Evolutionary conservation across 2,797 vertebrate genomes (phyloP), one percentile per base, ranked within the genome.

Genomic region (Siniperca undulata): DNA sequence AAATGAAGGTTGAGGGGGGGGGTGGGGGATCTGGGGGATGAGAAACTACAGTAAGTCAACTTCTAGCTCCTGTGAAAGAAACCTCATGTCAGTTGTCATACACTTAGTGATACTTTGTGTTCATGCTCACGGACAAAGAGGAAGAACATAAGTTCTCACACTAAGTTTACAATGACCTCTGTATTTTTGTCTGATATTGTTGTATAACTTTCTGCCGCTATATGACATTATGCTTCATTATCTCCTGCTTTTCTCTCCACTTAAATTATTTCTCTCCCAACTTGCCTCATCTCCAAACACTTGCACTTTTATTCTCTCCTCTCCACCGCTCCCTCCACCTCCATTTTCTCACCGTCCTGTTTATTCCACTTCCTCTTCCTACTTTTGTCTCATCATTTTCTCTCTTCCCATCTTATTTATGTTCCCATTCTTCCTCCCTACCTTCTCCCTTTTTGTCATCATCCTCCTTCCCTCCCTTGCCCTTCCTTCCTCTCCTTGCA

Each of bases 401-500:
- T 17, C 53, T 74, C 8, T 42, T 48, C n/a, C 14, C 30, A 19
- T 34, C 56, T 11, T 8, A 20, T 42, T 42, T 50, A 22, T 34
- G 12, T 66, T 8, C 14, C 50, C 12, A 6, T 17, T 19, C 36
- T 27, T 19, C 12, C 27, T 19, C 12, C 27, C 67, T 30, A 1
- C 30, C 19, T 10, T 38, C 27, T 14, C 60, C 1, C 12, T 44
- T 34, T 44, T 20, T 17, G 4, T 69, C 30, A 19, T 67, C 12
- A 9, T 27, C 44, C 42, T 56, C 22, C 80, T 6, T 61, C 8
- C 22, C 38, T 60, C 22, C 17, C 27, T 40, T 13, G 1, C 24
- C 8, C 22, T 3, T 1, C 4, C 8, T 17, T 11, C 55, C 10
- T 73, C 22, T 58, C 0, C 66, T 87, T 91, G 11, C 77, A 99